A percentile compares a stretch with the other conserved stretches of the same genome.
Evolutionary conservation across 2,797 vertebrate genomes (phyloP).

Genomic region (Carcharodon carcharias): DNA sequence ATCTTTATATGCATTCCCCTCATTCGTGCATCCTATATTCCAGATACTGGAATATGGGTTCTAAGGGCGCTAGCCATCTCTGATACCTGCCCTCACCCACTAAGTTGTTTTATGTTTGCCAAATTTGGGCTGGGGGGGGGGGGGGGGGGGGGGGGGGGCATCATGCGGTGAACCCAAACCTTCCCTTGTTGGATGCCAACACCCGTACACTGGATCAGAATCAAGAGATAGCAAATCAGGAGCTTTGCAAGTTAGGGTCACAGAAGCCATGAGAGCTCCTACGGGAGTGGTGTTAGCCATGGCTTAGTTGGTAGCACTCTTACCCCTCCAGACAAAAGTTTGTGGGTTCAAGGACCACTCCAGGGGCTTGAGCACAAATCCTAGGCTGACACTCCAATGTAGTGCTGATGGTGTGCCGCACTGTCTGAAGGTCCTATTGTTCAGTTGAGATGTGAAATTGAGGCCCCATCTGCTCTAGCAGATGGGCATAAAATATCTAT

Average conservation of each 20-base stretch:
- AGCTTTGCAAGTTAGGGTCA: not conserved
- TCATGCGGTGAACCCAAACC: not conserved
- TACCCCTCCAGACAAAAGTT: not conserved
- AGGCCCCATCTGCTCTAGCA: not conserved
- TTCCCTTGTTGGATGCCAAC: not conserved
- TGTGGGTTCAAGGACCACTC: not conserved
- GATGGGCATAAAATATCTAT: not conserved
- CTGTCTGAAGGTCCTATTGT: not conserved
- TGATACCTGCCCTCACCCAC: not conserved
- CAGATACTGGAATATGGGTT: not conserved
- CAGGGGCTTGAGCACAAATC: not conserved
- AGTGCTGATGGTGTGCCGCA: not conserved
- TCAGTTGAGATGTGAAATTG: not conserved
- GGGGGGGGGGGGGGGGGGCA: not conserved
- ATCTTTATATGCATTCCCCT: not conserved
- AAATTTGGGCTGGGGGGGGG: not conserved
- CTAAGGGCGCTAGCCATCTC: not conserved
- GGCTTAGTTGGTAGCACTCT: not conserved
- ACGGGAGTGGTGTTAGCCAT: not conserved
- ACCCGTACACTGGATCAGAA: not conserved
- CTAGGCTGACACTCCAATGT: not conserved
- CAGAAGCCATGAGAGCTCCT: not conserved
- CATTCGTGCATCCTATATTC: not conserved
- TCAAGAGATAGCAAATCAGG: not conserved
- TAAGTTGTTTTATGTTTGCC: not conserved